A percentile compares a stretch with the other conserved stretches of the same genome.
These are phyloP conservation scores for Tapirus indicus DNA, from an alignment of 2,797 vertebrate genomes.

Conservation along the genomic window DNA sequence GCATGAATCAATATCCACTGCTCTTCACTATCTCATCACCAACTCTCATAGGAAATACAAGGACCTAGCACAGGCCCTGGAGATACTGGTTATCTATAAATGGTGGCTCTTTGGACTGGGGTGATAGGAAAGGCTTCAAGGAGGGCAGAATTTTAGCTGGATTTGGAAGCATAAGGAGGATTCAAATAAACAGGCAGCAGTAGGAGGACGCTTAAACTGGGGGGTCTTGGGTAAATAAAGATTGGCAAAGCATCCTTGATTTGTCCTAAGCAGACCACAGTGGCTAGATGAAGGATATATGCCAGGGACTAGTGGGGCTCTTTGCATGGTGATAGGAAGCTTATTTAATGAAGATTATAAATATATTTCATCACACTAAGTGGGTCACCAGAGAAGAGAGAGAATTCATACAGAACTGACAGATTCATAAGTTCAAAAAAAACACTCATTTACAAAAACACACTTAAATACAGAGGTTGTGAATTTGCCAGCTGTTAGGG, in stretches of 20 bases:
- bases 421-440: constrained; percentile 61
- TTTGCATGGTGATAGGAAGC: not conserved
- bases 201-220: not conserved
- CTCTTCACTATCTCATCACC: fast-evolving
- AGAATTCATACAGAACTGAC: constrained; percentile 1
- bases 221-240: not conserved
- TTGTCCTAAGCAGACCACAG: not conserved
- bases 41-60: not conserved
- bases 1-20: not conserved
- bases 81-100: not conserved
- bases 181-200: not conserved
- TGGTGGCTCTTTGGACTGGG: not conserved
- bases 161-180: not conserved
- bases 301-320: not conserved
- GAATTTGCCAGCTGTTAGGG: constrained; percentile 24
- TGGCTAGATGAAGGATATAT: not conserved
- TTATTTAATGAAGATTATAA: constrained; percentile 58
- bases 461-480: constrained; percentile 51
- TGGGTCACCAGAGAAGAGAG: not conserved
- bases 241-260: not conserved
- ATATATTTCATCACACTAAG: constrained; percentile 27
- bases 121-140: not conserved
- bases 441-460: constrained; percentile 63
- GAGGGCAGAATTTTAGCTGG: not conserved
- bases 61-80: not conserved